Evolutionary conservation across 2,888 invertebrate species (phyloP), one percentile per base, ranked within the genome.

Genomic region (Bembecia ichneumoniformis): DNA sequence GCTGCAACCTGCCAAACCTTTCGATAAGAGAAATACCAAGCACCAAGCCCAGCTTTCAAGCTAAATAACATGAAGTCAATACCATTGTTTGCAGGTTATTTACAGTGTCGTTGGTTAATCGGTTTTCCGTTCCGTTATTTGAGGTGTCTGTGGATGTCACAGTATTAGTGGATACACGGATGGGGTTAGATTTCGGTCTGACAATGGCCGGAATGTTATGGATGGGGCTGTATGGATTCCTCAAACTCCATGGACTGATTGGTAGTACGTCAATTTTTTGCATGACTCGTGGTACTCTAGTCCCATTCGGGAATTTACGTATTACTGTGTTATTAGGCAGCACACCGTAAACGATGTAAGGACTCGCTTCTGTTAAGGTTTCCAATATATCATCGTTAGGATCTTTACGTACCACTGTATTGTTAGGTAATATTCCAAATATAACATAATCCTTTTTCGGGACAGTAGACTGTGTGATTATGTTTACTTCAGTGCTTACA

Each of bases 241-340:
- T 87, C 70, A 89, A 72, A 81, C 86, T 88, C 83, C 82, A 83
- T 72, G 89, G 89, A 66, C 89, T 89, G 71, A 89, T 89, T 82
- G 89, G 84, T 77, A 88, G 81, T 80, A 89, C 77, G 77, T 89
- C 89, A 82, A 89, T 87, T 78, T 84, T 84, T 79, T 86, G 84
- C 74, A 81, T 82, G 69, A 86, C 74, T 70, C 92, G 91, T 78
- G 93, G 93, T 77, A 93, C 91, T 78, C 91, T 84, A 72, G 93
- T 93, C 76, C 94, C 94, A 68, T 94, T 94, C 58, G 93, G 93
- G 74, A 91, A 94, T 84, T 92, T 93, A 82, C 92, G 91, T 73
- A 94, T 91, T 75, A 93, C 87, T 74, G 91, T 93, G 81, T 93
- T 93, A 87, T 93, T 93, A 60, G 93, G 93, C 75, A 91, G 91